Evolutionary conservation across 2,797 vertebrate species (phyloP), one percentile per base, ranked within the genome.

Genomic region (Bradypodion ventrale): DNA sequence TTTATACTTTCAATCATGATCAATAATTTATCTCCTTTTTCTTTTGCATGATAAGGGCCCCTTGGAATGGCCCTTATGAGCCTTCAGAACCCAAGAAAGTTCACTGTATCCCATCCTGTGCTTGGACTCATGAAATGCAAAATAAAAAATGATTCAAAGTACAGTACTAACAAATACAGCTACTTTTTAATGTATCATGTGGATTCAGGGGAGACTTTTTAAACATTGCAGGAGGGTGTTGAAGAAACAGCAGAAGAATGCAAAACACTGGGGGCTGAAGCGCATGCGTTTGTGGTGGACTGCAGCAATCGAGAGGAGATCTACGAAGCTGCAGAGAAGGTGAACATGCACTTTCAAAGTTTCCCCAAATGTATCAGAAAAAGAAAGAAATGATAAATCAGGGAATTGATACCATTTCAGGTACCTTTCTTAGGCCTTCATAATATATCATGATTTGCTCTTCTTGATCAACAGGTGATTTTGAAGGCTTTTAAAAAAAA

Each of bases 251-350:
- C 95, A 12, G 86, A 89, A 25, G 90, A 95, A 81, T 96, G 96
- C 83, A 75, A 42, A 56, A 89, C 44, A 69, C 89, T 96, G 88
- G 96, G 96, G 56, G 94, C 94, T 21, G 87, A 70, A 1, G 91
- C 84, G 3, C 86, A 94, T 21, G 4, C 90, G 32, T 96, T 90
- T 0, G 92, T 95, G 63, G 96, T 96, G 69, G 96, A 96, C 87
- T 96, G 96, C 89, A 96, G 96, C 84, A 94, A 94, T 49, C 87
- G 89, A 35, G 94, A 94, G 72, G 94, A 95, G 1, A 93, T 96
- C 92, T 95, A 95, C 80, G 90, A 62, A 0, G 1, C 90, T 1
- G 95, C 95, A 0, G 93, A 95, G 25, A 95, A 95, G 95, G 96
- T 96, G 78, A 86, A 35, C 10, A 27, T 69, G 75, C 70, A 19